Conservation (phyloP, 2,113 vertebrate genomes). For the Pachycephala philippinensis region DNA sequence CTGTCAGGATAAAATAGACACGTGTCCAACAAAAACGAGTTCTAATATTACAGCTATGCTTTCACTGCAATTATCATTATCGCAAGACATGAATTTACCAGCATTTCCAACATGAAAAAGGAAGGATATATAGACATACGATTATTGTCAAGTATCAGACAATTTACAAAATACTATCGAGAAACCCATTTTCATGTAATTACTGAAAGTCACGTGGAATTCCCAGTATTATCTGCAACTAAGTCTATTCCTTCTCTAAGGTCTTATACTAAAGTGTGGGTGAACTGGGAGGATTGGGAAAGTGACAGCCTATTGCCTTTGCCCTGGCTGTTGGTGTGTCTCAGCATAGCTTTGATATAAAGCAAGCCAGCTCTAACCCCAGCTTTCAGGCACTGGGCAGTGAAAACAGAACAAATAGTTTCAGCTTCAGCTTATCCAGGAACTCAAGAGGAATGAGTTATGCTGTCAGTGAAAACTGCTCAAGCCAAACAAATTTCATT, state of each 20-base stretch:
- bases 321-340: not conserved
- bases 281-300: not conserved
- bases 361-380: not conserved
- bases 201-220: not conserved
- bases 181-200: not conserved
- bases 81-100: not conserved
- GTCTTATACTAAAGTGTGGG: not conserved
- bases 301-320: not conserved
- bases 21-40: not conserved
- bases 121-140: not conserved
- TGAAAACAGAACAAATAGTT: constrained; percentile 32
- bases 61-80: not conserved
- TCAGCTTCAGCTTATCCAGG: constrained; percentile 7
- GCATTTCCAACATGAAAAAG: not conserved
- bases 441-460: constrained; percentile 43
- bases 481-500: constrained; percentile 31
- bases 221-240: not conserved
- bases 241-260: not conserved
- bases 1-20: not conserved
- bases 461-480: constrained; percentile 23
- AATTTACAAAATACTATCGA: not conserved
- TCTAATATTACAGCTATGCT: not conserved
- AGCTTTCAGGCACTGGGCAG: not conserved
- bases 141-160: not conserved
- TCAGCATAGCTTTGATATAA: not conserved